Percentiles rank a stretch among this genome's conserved stretches.
phyloP scores from a whole-genome alignment of 1,140 invertebrate species.

The Yoshiicerus persimilis region DNA sequence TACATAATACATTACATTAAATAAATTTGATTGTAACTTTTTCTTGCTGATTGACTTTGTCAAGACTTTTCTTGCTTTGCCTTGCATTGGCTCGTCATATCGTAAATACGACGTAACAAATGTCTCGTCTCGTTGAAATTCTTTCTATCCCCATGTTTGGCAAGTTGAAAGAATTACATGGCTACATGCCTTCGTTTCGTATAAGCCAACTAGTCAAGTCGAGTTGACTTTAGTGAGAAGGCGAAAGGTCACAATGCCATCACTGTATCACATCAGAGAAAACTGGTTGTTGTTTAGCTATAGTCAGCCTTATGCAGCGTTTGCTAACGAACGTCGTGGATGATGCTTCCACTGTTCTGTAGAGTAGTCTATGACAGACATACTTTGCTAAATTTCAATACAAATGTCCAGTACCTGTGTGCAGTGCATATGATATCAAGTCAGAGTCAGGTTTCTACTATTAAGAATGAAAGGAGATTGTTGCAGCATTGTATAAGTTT shows the following conservation, averaged over 20 bases:
- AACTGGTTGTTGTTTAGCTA: not conserved
- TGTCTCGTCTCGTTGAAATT: not conserved
- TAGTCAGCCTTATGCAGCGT: not conserved
- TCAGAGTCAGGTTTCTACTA: not conserved
- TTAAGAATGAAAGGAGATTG: not conserved
- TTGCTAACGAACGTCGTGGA: not conserved
- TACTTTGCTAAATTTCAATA: not conserved
- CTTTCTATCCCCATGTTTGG: slow-evolving; percentile 6
- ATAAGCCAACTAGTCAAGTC: not conserved
- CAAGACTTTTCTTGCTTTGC: not conserved
- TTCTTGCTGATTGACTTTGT: not conserved
- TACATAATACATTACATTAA: not conserved
- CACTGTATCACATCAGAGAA: not conserved
- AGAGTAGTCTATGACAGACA: not conserved
- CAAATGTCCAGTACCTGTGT: not conserved
- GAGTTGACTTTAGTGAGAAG: not conserved
- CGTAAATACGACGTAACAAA: not conserved
- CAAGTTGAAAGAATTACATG: not conserved
- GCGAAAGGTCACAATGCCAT: slow-evolving; percentile 10
- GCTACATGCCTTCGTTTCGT: not conserved
- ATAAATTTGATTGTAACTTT: not conserved
- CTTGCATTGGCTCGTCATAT: not conserved
- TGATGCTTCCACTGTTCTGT: not conserved
- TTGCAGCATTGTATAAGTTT: not conserved
- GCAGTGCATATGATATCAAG: no score